Percentiles rank a stretch among this genome's conserved stretches.
These are phyloP conservation scores for Venturia canescens DNA, from an alignment of 1,140 invertebrate species.

Conservation along the genomic window DNA sequence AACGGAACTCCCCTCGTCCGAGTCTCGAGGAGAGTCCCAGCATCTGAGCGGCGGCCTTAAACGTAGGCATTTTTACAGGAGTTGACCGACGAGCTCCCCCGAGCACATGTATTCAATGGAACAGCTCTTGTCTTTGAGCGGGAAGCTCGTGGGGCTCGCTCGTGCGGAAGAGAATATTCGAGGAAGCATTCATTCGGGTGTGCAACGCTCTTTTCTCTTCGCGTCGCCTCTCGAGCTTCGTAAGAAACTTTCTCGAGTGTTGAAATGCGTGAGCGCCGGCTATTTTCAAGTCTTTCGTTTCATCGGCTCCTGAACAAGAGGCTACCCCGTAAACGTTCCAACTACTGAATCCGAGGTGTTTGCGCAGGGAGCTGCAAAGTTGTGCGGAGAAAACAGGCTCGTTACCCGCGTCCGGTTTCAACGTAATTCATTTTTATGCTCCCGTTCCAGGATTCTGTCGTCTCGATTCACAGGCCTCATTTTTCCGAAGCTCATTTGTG, in stretches of 20 bases:
- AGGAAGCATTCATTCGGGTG: slow-evolving; percentile 27
- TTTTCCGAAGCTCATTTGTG: too few relatives aligned
- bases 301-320: too few relatives aligned
- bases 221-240: background rate
- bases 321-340: too few relatives aligned
- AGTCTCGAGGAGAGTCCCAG: background rate
- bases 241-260: background rate
- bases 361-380: too few relatives aligned
- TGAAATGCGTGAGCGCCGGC: background rate
- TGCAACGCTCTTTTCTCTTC: slow-evolving; percentile 41
- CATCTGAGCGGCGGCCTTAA: background rate
- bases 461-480: too few relatives aligned
- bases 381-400: too few relatives aligned
- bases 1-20: background rate
- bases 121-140: background rate
- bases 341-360: too few relatives aligned
- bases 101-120: background rate
- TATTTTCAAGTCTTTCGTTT: background rate
- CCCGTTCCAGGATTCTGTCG: too few relatives aligned
- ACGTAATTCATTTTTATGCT: too few relatives aligned
- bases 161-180: background rate
- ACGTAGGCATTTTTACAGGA: background rate
- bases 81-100: too few relatives aligned
- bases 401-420: too few relatives aligned
- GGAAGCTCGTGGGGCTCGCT: background rate